phyloP scores from a whole-genome alignment of 2,113 vertebrate species.

The Miniopterus natalensis region DNA sequence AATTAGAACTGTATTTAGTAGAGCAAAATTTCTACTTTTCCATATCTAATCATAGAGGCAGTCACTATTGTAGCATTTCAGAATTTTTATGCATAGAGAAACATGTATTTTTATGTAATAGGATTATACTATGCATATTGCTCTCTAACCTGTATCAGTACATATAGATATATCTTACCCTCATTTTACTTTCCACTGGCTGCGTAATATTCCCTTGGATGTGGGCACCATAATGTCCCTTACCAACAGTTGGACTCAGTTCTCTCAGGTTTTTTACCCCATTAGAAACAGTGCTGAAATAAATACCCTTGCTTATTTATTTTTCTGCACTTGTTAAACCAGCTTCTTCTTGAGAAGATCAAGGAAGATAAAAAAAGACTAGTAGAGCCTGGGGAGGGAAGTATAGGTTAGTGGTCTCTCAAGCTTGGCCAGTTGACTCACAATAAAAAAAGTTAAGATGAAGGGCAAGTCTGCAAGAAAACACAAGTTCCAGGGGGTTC shows the following conservation, averaged over 20 bases:
- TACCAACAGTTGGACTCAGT: background rate
- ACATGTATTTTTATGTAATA: background rate
- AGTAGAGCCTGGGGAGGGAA: background rate
- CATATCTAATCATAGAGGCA: background rate
- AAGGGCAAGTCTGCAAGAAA: background rate
- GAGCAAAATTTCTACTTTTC: background rate
- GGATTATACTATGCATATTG: background rate
- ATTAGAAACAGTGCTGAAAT: background rate
- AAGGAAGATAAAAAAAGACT: background rate
- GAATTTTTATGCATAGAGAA: background rate
- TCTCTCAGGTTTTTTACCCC: background rate
- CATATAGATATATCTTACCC: background rate
- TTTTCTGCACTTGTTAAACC: background rate
- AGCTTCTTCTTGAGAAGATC: background rate
- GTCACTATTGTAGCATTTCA: background rate
- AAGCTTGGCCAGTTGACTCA: background rate
- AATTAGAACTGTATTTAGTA: conserved; percentile 17
- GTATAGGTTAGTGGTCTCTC: background rate
- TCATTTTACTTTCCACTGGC: background rate
- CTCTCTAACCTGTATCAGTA: background rate
- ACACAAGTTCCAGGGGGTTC: background rate
- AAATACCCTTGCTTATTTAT: background rate
- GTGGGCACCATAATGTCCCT: background rate
- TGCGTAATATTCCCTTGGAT: background rate
- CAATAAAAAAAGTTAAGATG: background rate